Base-by-base conservation (phyloP, 37 sponge, comb jelly and placozoan species). In the Aphrocallistes beatrix region DNA sequence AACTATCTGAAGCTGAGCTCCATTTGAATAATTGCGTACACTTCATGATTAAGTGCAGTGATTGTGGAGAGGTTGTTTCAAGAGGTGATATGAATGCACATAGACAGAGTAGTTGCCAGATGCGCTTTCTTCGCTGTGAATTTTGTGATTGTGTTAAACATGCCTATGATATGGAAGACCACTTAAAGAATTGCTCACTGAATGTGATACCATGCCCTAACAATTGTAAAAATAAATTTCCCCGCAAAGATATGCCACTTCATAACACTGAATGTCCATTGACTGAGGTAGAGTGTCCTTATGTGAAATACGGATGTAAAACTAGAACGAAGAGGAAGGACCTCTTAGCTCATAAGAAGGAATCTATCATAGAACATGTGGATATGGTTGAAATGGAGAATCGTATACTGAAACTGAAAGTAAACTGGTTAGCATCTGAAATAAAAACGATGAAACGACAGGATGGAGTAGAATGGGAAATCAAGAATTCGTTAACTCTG, bases 341-440 rank as follows among this genome's bases (percentile, higher is more conserved):
- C n/a, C 75, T 60, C 75, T 30, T 60, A 60, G 75, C 75, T 19
- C 75, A 60, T 30, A 60, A 60, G 75, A 60, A 60, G 75, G 75
- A 3, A 28, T 60, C 8, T 60, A 19, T 19, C 21, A 28, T 60
- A 60, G 75, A 60, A 13, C 75, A 60, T 60, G 3, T 28, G 34
- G 75, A 60, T 28, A 60, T 60, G 75, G n/a, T 19, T 30, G 6
- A 32, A 13, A 28, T 19, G 10, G 21, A 13, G 34, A 60, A 25
- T 60, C 8, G 3, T 19, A 28, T 25, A 60, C 75, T 60, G 17
- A 13, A 60, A 60, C 8, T 3, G 75, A 28, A 60, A 30, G 8
- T 21, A 60, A 60, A 13, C 28, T n/a, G n/a, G n/a, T n/a, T n/a
- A n/a, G n/a, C n/a, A n/a, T n/a, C n/a, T n/a, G n/a, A n/a, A n/a